Evolutionary conservation across 2,113 vertebrate species (phyloP).

Genomic region (Enhydra lutris): DNA sequence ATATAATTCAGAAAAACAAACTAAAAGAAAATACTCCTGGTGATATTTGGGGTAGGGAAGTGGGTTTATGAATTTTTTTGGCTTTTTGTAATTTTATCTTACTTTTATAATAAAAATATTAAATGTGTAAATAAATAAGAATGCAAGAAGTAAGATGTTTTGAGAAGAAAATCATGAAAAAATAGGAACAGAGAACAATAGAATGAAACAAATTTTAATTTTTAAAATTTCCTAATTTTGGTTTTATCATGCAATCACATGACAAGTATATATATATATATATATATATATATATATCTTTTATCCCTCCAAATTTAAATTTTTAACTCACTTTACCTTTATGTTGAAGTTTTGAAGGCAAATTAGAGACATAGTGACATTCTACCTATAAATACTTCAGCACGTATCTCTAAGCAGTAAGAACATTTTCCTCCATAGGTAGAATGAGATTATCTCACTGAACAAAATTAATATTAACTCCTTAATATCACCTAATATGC

Average conservation of each 20-base stretch:
- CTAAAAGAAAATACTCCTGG: not conserved
- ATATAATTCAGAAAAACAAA: not conserved
- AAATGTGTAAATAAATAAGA: not conserved
- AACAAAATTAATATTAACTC: conserved; percentile 20
- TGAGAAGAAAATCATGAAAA: conserved; percentile 23
- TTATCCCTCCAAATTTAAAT: not conserved
- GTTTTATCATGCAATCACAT: too few species aligned
- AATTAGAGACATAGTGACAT: not conserved
- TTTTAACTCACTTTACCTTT: not conserved
- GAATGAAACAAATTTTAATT: conserved; percentile 1
- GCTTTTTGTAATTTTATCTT: not conserved
- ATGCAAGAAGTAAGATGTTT: not conserved
- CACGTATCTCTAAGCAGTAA: not conserved
- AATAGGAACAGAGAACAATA: not conserved
- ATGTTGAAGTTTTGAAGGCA: conserved; percentile 33
- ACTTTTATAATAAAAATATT: conserved; percentile 9
- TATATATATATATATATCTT: too few species aligned
- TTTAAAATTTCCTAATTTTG: not conserved
- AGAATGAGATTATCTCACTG: not conserved
- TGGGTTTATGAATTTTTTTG: not conserved
- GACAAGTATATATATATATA: too few species aligned
- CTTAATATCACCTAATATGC: not conserved
- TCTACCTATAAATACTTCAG: not conserved
- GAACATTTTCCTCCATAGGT: not conserved
- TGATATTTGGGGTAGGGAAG: not conserved